Percentiles rank a stretch among this genome's conserved stretches.
Conservation (phyloP, 2,888 invertebrate genomes). For the Ptilodon capucinus region DNA sequence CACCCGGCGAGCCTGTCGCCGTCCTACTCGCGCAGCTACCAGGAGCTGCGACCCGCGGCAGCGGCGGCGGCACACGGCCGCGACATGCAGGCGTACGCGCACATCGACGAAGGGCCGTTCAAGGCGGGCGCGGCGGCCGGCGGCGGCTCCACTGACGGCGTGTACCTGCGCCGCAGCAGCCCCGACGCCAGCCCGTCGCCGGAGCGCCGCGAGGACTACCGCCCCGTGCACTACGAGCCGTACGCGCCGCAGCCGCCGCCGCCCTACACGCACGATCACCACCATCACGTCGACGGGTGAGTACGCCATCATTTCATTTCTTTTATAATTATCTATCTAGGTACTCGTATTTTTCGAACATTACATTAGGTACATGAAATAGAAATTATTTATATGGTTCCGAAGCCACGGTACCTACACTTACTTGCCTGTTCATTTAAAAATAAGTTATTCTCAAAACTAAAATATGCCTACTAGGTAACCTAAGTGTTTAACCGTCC, state of each 20-base stretch:
- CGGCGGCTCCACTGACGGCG: conserved; percentile 57
- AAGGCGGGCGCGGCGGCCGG: conserved; percentile 40
- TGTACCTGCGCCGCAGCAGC: conserved; percentile 61
- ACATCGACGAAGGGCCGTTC: conserved; percentile 63
- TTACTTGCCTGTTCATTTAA: no score
- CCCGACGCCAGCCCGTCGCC: conserved; percentile 62
- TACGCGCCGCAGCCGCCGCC: conserved; percentile 57
- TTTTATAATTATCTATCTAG: neutral
- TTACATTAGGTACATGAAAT: no score
- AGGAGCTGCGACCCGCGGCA: conserved; percentile 67
- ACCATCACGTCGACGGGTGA: conserved; percentile 64
- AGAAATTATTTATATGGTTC: no score
- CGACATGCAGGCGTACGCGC: conserved; percentile 75
- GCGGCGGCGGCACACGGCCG: conserved; percentile 65
- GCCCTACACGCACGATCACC: conserved; percentile 60
- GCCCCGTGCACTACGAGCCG: conserved; percentile 62
- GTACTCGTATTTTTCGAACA: no score
- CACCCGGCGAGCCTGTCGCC: conserved; percentile 59
- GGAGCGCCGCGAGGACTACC: conserved; percentile 65
- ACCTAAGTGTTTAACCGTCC: no score
- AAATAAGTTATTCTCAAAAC: no score
- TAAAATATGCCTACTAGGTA: no score
- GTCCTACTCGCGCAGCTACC: conserved; percentile 75
- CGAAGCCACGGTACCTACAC: no score
- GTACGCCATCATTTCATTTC: conserved; percentile 27